Conservation (phyloP, 2,888 invertebrate species). For the Bedellia somnulentella region DNA sequence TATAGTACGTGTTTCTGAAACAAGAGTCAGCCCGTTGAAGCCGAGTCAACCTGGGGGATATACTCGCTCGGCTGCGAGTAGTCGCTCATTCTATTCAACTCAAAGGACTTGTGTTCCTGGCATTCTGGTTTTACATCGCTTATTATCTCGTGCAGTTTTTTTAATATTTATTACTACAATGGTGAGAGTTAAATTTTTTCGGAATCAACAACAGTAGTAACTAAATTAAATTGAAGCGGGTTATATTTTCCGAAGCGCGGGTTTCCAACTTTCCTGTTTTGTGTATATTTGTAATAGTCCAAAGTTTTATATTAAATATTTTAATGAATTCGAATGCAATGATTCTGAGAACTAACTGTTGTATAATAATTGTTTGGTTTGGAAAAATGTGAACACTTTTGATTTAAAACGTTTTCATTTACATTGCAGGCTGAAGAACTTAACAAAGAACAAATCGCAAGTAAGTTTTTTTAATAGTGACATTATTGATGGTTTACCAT, state of each 20-base stretch:
- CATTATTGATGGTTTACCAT: too few species aligned
- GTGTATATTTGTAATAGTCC: too few species aligned
- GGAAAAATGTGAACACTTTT: neutral
- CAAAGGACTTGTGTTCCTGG: slow-evolving; percentile 45
- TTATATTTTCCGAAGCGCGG: too few species aligned
- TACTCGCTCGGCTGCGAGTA: slow-evolving; percentile 32
- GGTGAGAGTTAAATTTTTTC: slow-evolving; percentile 24
- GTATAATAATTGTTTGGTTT: too few species aligned
- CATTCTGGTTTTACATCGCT: slow-evolving; percentile 37
- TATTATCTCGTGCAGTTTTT: slow-evolving; percentile 32
- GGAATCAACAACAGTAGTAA: neutral
- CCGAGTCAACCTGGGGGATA: slow-evolving; percentile 48
- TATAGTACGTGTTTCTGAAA: too few species aligned
- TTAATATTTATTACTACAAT: slow-evolving; percentile 16
- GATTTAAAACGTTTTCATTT: neutral
- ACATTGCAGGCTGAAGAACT: slow-evolving; percentile 72
- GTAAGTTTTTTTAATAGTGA: slow-evolving; percentile 70
- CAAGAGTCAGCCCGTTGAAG: too few species aligned
- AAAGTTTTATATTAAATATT: neutral
- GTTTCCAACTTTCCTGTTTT: too few species aligned
- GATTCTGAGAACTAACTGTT: too few species aligned
- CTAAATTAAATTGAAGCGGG: too few species aligned
- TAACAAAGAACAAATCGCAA: slow-evolving; percentile 73
- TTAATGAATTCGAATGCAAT: slow-evolving; percentile 6
- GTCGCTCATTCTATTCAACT: slow-evolving; percentile 48